These are phyloP conservation scores for Kradibia gibbosae DNA, from an alignment of 1,140 invertebrate species.

Conservation along the genomic window DNA sequence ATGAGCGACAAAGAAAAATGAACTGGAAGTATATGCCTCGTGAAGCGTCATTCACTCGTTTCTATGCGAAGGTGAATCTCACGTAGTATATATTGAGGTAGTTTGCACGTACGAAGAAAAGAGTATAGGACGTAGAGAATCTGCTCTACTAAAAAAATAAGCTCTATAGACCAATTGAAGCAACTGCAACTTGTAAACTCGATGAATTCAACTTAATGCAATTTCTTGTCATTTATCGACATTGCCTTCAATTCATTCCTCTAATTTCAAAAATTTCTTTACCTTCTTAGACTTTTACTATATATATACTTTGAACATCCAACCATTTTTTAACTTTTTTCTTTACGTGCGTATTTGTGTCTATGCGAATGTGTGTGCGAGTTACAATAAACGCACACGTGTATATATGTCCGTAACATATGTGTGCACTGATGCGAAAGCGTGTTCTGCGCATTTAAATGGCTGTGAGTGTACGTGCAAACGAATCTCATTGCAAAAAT, in stretches of 20 bases:
- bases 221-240: slow-evolving; percentile 35
- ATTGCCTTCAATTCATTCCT: slow-evolving; percentile 18
- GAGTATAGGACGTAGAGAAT: slow-evolving; percentile 1
- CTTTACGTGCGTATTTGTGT: too few relatives aligned
- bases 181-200: slow-evolving; percentile 15
- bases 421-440: too few relatives aligned
- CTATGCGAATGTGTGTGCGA: too few relatives aligned
- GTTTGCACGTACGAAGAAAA: slow-evolving; percentile 41
- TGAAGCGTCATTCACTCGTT: slow-evolving; percentile 42
- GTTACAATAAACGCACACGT: too few relatives aligned
- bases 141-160: slow-evolving; percentile 14
- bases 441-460: too few relatives aligned
- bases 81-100: slow-evolving; percentile 37
- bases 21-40: slow-evolving; percentile 18
- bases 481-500: too few relatives aligned
- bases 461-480: too few relatives aligned
- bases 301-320: neutral
- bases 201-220: slow-evolving; percentile 35
- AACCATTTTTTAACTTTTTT: neutral
- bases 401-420: too few relatives aligned
- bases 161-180: slow-evolving; percentile 40
- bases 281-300: neutral
- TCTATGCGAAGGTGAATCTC: slow-evolving; percentile 16
- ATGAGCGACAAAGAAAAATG: neutral
- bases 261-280: neutral